Evolutionary conservation across 1,140 invertebrate species (phyloP), one percentile per base, ranked within the genome.

Genomic region (Bombus superbus): DNA sequence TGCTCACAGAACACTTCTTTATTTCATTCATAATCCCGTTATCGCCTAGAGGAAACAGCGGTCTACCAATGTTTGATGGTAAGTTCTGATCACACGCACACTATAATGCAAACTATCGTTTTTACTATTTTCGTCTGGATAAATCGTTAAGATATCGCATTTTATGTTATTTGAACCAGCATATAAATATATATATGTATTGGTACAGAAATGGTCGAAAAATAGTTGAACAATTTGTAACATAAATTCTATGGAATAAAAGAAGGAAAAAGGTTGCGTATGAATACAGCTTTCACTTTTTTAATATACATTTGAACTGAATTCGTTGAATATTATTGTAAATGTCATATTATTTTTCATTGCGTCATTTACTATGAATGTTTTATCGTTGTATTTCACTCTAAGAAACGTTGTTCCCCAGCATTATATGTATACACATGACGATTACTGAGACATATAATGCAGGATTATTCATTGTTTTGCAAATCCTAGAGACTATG

Each of bases 11-110:
- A 79, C 81, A 88, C 90, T 91, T 87, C 86, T 91, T 93, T 93
- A 90, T 91, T 92, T 94, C 87, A 92, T 92, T 94, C 94, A 69
- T 80, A 83, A 88, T 93, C 89, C 92, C 88, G 88, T 91, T 92
- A 92, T 93, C 90, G 79, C 90, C 84, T 76, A 86, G 90, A 93
- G 92, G 92, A 93, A 91, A 91, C 87, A 85, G 89, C 89, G 68
- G 84, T 93, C 88, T 85, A 92, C 91, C 88, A 90, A 95, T 95
- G 94, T 94, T 94, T 85, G 94, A 95, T 89, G 94, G 94, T 95
- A 88, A 95, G 94, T 94, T 64, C 40, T 64, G 57, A 79, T 42
- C 28, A 18, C 47, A 83, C 59, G 5, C 74, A 71, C 68, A 6
- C 44, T 57, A 25, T 81, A n/a, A 53, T 53, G 18, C 38, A 25